Evolutionary conservation across 2,888 invertebrate species (phyloP), one percentile per base, ranked within the genome.

Genomic region (Anarsia innoxiella): DNA sequence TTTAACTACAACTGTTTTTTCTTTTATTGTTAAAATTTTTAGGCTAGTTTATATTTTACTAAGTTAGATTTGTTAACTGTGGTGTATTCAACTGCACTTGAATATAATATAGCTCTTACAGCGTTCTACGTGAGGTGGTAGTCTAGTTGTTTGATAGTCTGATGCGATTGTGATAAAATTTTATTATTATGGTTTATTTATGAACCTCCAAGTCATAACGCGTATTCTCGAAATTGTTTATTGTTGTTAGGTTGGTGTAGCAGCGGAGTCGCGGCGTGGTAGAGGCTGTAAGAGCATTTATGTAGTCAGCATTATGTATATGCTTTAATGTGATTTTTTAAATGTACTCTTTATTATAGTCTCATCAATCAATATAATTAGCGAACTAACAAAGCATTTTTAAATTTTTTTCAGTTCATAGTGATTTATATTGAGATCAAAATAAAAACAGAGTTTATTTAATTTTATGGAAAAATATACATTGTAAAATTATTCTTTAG

Each of bases 261-360:
- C 59, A 58, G 51, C 58, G 36, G 46, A 51, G 56, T 33, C 56
- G 51, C 32, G 37, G 38, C 35, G 45, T 42, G 46, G 59, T 57
- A 60, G 57, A 55, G 82, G 82, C 83, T 79, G 83, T 75, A 66
- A 73, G 78, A 77, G 77, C 69, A 54, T 66, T 72, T 79, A 77
- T 82, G 84, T 86, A 85, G 85, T 85, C 85, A 84, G 83, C 83
- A 84, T 83, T 85, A 86, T 84, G 78, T 83, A 83, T 85, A 84
- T 85, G 84, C 85, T 86, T 86, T 83, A 84, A 83, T 86, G 85
- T 86, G 85, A 86, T 86, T 85, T 84, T 83, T 83, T 80, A 78
- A 80, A 82, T 83, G 84, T 84, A 84, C 84, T 84, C 84, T 74
- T 82, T 80, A 82, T 82, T 76, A 74, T 84, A 84, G 80, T 77